Conservation (phyloP, 2,797 vertebrate genomes). For the Melanogrammus aeglefinus region DNA sequence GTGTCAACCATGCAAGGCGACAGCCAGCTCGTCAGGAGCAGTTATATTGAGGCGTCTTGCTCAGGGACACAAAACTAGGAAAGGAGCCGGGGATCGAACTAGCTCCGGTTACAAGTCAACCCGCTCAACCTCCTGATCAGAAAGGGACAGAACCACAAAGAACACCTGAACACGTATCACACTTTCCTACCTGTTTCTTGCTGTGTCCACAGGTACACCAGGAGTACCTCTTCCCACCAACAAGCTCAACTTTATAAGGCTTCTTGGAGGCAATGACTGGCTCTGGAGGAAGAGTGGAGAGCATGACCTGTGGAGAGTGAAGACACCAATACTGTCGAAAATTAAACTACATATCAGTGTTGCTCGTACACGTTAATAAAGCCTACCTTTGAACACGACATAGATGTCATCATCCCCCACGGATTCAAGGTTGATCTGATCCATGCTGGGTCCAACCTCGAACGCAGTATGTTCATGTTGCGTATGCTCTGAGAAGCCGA, state of each 20-base stretch:
- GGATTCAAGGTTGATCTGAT: conserved; percentile 27
- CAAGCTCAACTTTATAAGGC: conserved; percentile 77
- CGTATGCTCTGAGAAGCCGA: neutral
- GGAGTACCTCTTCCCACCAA: conserved; percentile 73
- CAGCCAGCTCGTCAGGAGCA: too few species aligned
- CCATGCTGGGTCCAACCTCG: conserved; percentile 35
- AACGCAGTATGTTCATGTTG: conserved; percentile 44
- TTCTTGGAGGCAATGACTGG: conserved; percentile 73
- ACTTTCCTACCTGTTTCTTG: conserved; percentile 73
- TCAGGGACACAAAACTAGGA: too few species aligned
- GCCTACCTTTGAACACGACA: conserved; percentile 39
- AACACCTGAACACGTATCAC: neutral
- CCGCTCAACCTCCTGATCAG: neutral
- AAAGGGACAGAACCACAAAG: neutral
- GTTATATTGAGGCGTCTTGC: too few species aligned
- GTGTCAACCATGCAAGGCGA: too few species aligned
- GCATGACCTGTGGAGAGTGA: conserved; percentile 28
- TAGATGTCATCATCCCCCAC: conserved; percentile 8
- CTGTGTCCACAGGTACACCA: conserved; percentile 87
- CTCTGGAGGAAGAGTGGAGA: conserved; percentile 48
- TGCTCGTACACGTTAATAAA: neutral
- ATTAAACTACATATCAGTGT: neutral
- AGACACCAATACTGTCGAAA: neutral
- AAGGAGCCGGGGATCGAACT: too few species aligned
- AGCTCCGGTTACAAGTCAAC: too few species aligned